A percentile compares a stretch with the other conserved stretches of the same genome.
Evolutionary conservation across 2,113 vertebrate genomes (phyloP).

Genomic region (Trogon surrucura): DNA sequence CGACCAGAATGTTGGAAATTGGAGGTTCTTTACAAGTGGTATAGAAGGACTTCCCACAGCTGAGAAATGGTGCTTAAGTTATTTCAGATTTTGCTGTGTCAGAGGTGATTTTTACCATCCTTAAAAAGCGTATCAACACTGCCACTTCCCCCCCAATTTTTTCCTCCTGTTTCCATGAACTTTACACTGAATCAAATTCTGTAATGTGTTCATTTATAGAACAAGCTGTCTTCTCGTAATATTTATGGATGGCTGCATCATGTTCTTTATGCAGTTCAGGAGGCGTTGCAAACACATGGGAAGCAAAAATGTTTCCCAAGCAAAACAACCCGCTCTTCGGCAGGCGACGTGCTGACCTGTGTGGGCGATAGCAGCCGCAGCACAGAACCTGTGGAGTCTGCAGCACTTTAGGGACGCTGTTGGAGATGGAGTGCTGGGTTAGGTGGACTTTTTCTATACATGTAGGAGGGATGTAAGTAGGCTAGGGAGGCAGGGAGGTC

Average conservation of each 20-base stretch:
- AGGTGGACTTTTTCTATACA: background rate
- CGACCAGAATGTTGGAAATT: background rate
- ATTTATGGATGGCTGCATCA: background rate
- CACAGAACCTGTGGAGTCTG: background rate
- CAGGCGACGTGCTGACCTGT: rapidly evolving
- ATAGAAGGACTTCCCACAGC: background rate
- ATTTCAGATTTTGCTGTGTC: background rate
- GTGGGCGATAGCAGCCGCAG: background rate
- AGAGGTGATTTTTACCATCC: background rate
- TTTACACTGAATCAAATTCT: background rate
- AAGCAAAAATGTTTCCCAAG: background rate
- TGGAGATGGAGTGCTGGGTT: background rate
- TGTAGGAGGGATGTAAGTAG: background rate
- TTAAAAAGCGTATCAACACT: background rate
- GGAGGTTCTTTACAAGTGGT: background rate
- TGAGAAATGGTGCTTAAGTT: background rate
- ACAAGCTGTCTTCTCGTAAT: background rate
- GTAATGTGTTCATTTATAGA: background rate
- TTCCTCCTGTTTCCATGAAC: background rate
- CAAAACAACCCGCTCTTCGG: rapidly evolving
- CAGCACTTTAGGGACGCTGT: background rate
- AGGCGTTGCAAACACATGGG: background rate
- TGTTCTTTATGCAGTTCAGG: background rate
- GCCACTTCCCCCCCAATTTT: background rate
- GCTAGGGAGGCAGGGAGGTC: background rate